phyloP scores from a whole-genome alignment of 2,113 vertebrate species.

The Silurus asotus region DNA sequence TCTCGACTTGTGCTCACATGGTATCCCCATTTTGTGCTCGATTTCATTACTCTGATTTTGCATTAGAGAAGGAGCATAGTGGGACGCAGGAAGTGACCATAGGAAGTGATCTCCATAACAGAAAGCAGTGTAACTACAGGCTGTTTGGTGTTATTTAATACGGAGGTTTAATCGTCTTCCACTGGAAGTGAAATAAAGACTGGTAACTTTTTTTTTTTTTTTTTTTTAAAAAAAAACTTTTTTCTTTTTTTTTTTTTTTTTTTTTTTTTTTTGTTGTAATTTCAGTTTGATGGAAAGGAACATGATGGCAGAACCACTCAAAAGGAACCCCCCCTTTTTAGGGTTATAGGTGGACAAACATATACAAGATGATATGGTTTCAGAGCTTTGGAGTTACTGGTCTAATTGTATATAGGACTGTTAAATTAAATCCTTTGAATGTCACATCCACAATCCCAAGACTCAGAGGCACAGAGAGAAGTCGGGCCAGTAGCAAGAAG shows the following conservation, averaged over 20 bases:
- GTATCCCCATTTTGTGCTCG: constrained; percentile 12
- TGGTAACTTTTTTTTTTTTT: constrained; percentile 61
- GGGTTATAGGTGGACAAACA: constrained; percentile 15
- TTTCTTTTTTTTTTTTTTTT: constrained; percentile 60
- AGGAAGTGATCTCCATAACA: constrained; percentile 37
- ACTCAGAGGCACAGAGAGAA: constrained; percentile 64
- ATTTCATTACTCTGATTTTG: constrained; percentile 18
- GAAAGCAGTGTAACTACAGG: constrained; percentile 24
- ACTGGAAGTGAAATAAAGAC: constrained; percentile 76
- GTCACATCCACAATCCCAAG: constrained; percentile 31
- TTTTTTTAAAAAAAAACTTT: constrained; percentile 61
- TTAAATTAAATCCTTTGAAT: constrained; percentile 45
- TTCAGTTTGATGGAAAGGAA: constrained; percentile 56
- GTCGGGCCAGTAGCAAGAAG: constrained; percentile 76
- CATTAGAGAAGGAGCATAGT: constrained; percentile 12
- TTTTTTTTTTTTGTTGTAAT: constrained; percentile 25
- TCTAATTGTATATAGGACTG: constrained; percentile 40
- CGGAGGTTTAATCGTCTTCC: constrained; percentile 83
- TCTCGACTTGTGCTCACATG: constrained; percentile 30
- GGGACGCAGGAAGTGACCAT: constrained; percentile 50
- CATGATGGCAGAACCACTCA: constrained; percentile 18
- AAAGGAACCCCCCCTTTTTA: not conserved
- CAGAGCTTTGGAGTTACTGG: constrained; percentile 43
- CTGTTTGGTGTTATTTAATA: constrained; percentile 28
- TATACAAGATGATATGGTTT: constrained; percentile 25